A percentile compares a stretch with the other conserved stretches of the same genome.
Conservation (phyloP, 2,888 invertebrate genomes). For the Venustoraphidia nigricollis region DNA sequence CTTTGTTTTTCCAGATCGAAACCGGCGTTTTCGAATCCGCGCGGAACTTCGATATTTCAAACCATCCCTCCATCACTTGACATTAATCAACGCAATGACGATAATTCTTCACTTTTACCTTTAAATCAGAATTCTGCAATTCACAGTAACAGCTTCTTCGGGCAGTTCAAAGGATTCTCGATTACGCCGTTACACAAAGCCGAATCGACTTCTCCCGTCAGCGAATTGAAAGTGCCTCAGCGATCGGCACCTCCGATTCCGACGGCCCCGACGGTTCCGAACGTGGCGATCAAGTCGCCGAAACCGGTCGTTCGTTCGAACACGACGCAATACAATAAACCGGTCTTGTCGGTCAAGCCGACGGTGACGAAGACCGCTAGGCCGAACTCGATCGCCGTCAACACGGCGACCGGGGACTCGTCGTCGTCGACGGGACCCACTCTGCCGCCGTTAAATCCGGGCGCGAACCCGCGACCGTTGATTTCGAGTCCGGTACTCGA, state of each 20-base stretch:
- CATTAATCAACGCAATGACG: constrained; percentile 44
- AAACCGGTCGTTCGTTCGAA: constrained; percentile 17
- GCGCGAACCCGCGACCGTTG: constrained; percentile 49
- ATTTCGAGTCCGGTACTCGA: constrained; percentile 72
- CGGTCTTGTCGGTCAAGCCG: constrained; percentile 7
- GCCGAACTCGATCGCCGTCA: constrained; percentile 30
- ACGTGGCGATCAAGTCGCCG: constrained; percentile 23
- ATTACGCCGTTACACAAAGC: constrained; percentile 46
- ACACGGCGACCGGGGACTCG: constrained; percentile 31
- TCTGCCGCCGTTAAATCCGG: constrained; percentile 47
- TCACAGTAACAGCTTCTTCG: constrained; percentile 52
- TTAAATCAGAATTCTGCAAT: constrained; percentile 33
- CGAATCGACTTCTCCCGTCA: constrained; percentile 15
- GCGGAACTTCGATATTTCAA: constrained; percentile 22
- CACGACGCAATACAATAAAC: constrained; percentile 4
- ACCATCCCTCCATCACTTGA: constrained; percentile 28
- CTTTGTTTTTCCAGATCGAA: constrained; percentile 20
- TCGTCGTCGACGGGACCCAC: constrained; percentile 28
- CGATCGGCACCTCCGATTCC: constrained; percentile 49
- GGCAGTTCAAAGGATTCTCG: constrained; percentile 76
- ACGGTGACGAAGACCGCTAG: constrained; percentile 16
- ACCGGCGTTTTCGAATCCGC: constrained; percentile 25
- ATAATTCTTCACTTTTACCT: constrained; percentile 50
- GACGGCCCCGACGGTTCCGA: constrained; percentile 30
- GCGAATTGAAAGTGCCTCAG: constrained; percentile 31